Evolutionary conservation across 1,140 invertebrate genomes (phyloP), one percentile per base, ranked within the genome.

Genomic region (Meloidogyne floridensis): DNA sequence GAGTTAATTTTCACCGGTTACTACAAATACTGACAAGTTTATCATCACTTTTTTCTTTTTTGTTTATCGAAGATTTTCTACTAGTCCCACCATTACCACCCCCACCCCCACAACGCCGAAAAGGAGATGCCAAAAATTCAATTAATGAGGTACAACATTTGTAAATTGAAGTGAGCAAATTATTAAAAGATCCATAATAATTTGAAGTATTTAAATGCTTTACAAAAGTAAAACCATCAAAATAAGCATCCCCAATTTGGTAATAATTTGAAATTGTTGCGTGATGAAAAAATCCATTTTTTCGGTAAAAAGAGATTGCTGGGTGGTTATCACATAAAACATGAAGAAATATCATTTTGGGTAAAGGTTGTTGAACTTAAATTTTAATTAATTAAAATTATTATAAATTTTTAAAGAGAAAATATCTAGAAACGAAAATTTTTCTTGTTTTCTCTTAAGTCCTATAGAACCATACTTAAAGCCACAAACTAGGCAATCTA

Each of bases 241-340:
- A 72, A 53, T 42, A 79, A 72, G 71, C 11, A 69, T 47, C 51
- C 8, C 53, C 77, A 53, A 79, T 71, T n/a, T 42, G 8, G 47
- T 79, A 79, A 72, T 79, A 79, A 53, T 79, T 72, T 18, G 77
- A 11, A 18, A 79, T 18, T 79, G 77, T 79, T 11, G 43, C 65
- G 9, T 79, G 77, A 10, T 79, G 77, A 8, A 18, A 72, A 72
- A 79, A 79, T 69, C 77, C 77, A 72, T 72, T 79, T 79, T 79
- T 79, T 69, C 65, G 77, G 20, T 79, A 79, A n/a, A 79, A 79
- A n/a, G 42, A 54, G 77, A 79, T 79, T 20, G 77, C 77, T 5
- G 77, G 51, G 20, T 69, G 20, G 10, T 79, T 79, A 72, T 79
- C 77, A 47, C 20, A 43, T 11, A 79, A 51, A 6, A 79, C 77